Evolutionary conservation across 2,888 invertebrate genomes (phyloP).

Genomic region (Diplazon laetatorius): DNA sequence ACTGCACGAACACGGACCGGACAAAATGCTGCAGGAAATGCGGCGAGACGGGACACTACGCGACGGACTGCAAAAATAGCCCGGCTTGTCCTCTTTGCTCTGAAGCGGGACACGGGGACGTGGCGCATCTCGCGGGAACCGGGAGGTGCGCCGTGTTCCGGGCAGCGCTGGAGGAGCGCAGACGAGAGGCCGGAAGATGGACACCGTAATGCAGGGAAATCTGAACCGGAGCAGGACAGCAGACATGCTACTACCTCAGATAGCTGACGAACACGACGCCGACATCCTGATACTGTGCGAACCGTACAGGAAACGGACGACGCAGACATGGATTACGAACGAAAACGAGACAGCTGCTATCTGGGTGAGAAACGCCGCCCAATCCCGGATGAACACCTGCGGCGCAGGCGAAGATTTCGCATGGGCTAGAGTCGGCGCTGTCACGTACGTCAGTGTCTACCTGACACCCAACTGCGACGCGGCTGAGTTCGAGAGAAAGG

Average conservation of each 20-base stretch:
- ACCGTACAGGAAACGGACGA: slow-evolving; percentile 44
- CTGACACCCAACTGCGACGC: slow-evolving; percentile 51
- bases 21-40: slow-evolving; percentile 33
- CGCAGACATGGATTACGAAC: slow-evolving; percentile 40
- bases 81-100: slow-evolving; percentile 38
- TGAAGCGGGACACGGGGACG: slow-evolving; percentile 42
- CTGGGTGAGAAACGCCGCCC: slow-evolving; percentile 35
- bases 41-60: slow-evolving; percentile 25
- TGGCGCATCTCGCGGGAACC: slow-evolving; percentile 44
- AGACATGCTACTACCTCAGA: slow-evolving; percentile 25
- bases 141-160: slow-evolving; percentile 46
- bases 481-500: slow-evolving; percentile 52
- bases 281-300: slow-evolving; percentile 33
- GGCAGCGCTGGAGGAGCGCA: slow-evolving; percentile 58
- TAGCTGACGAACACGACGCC: slow-evolving; percentile 31
- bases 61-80: slow-evolving; percentile 21
- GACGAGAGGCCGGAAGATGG: slow-evolving; percentile 52
- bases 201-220: slow-evolving; percentile 48
- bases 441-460: slow-evolving; percentile 53
- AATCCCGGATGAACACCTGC: not conserved
- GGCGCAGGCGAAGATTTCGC: slow-evolving; percentile 36
- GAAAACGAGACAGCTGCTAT: slow-evolving; percentile 31
- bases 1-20: slow-evolving; percentile 19
- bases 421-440: slow-evolving; percentile 38
- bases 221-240: slow-evolving; percentile 30